Percentiles rank a stretch among this genome's conserved stretches.
Evolutionary conservation across 2,113 vertebrate species (phyloP).

Genomic region (Nipponia nippon): DNA sequence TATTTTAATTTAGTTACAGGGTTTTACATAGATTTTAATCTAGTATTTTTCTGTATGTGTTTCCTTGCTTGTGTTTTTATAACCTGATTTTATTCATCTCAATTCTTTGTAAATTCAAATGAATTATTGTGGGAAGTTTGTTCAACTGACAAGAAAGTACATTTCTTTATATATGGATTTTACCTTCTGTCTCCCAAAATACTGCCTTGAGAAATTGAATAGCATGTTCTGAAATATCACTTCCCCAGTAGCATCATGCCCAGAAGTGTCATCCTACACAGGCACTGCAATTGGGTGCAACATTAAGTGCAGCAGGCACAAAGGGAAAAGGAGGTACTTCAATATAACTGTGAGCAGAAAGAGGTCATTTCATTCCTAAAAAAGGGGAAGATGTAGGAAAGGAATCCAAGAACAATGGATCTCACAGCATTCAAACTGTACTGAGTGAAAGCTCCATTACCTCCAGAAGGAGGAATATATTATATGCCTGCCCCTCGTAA

Average conservation of each 20-base stretch:
- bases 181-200: not conserved
- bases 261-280: not conserved
- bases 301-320: not conserved
- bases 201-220: not conserved
- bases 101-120: not conserved
- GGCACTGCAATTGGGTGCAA: not conserved
- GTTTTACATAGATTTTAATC: not conserved
- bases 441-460: rapidly evolving
- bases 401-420: not conserved
- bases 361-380: not conserved
- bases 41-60: not conserved
- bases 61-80: not conserved
- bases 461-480: not conserved
- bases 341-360: not conserved
- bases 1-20: not conserved
- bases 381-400: not conserved
- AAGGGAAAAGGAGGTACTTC: not conserved
- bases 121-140: not conserved
- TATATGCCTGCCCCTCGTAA: not conserved
- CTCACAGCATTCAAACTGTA: not conserved
- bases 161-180: not conserved
- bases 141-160: not conserved
- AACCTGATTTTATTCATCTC: not conserved
- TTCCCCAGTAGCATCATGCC: not conserved
- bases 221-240: not conserved